Percentiles rank a stretch among this genome's conserved stretches.
phyloP scores from a whole-genome alignment of 2,113 vertebrate genomes.

The Hemiscyllium ocellatum region DNA sequence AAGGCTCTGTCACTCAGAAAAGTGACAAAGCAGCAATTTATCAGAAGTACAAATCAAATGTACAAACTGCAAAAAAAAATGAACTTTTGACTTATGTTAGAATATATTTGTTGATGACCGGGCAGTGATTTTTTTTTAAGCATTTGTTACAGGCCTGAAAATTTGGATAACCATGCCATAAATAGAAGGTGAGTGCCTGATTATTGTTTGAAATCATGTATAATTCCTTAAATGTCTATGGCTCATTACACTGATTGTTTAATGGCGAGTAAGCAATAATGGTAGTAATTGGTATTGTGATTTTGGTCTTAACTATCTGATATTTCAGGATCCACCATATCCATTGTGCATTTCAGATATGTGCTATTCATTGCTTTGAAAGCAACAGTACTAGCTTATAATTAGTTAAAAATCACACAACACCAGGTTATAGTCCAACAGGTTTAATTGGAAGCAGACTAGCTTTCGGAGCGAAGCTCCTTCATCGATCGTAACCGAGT shows the following conservation, averaged over 20 bases:
- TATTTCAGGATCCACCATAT: background rate
- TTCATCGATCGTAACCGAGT: too few relatives aligned
- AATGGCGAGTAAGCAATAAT: background rate
- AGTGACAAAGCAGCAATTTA: constrained; percentile 18
- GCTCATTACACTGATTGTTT: background rate
- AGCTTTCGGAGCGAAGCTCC: too few relatives aligned
- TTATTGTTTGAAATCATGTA: background rate
- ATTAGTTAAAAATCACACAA: too few relatives aligned
- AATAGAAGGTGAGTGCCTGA: background rate
- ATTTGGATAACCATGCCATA: background rate
- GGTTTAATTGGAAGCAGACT: too few relatives aligned
- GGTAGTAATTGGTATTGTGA: background rate
- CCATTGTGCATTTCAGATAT: background rate
- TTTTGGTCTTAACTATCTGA: background rate
- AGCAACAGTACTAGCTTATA: background rate
- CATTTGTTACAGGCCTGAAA: background rate
- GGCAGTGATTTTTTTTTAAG: background rate
- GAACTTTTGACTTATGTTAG: constrained; percentile 18
- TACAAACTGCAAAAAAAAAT: constrained; percentile 19
- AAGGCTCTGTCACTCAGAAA: constrained; percentile 27
- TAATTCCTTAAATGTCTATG: background rate
- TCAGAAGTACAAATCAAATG: background rate
- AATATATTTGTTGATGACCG: background rate
- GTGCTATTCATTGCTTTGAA: background rate
- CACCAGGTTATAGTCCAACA: too few relatives aligned